These are phyloP conservation scores for Scatophagus argus DNA, from an alignment of 2,113 vertebrate species.

Conservation along the genomic window DNA sequence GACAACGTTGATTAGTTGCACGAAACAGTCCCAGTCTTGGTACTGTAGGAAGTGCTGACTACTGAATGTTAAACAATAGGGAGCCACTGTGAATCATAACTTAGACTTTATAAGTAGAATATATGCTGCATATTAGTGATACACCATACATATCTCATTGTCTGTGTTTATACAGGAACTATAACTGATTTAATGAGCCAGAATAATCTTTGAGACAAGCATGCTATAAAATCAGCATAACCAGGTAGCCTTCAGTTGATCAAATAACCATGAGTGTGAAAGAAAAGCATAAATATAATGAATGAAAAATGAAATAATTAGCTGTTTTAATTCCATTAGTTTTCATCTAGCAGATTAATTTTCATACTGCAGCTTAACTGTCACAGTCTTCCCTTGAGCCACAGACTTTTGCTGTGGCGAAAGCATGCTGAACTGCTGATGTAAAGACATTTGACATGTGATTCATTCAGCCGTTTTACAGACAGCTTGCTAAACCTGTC, in stretches of 20 bases:
- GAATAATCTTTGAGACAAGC: slow-evolving; percentile 8
- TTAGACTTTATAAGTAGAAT: neutral
- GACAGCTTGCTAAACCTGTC: slow-evolving; percentile 38
- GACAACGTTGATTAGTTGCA: neutral
- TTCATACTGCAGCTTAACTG: neutral
- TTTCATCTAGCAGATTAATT: neutral
- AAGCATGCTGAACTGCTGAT: slow-evolving; percentile 57
- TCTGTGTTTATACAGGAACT: neutral
- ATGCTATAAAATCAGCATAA: too few relatives aligned
- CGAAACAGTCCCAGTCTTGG: neutral
- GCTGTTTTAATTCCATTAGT: neutral
- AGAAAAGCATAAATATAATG: neutral
- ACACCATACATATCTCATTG: neutral
- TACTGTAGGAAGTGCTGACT: neutral
- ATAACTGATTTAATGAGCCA: neutral
- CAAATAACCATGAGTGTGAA: neutral
- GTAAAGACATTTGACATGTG: slow-evolving; percentile 52
- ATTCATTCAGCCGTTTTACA: slow-evolving; percentile 59
- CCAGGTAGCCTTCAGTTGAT: too few relatives aligned
- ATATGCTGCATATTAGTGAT: neutral
- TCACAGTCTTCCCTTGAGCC: neutral
- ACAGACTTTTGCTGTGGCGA: slow-evolving; percentile 3
- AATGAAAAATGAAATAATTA: neutral
- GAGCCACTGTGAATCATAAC: neutral
- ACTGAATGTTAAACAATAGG: slow-evolving; percentile 3